These are phyloP conservation scores for Porites rus DNA, from an alignment of 92 coral and sea anemone species.

Conservation along the genomic window DNA sequence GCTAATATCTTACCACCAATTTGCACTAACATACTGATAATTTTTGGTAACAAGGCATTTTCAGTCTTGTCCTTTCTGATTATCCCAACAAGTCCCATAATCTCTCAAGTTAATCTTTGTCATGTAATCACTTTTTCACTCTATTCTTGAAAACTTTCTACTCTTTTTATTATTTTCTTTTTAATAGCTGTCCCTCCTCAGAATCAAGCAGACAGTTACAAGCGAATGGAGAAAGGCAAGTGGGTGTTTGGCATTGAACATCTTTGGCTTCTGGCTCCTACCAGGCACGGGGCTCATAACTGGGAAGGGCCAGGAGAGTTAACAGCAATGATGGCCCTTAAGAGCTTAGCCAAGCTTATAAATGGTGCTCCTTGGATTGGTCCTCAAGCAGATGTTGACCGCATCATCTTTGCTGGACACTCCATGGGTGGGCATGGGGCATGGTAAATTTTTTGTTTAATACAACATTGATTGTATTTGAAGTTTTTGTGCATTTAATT, in stretches of 20 bases:
- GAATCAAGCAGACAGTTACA: conserved; percentile 98
- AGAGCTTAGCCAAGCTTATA: conserved; percentile 74
- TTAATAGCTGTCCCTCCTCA: conserved; percentile 97
- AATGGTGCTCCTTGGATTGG: conserved; percentile 71
- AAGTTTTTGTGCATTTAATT: no score
- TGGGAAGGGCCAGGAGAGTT: conserved; percentile 99
- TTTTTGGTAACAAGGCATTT: no score
- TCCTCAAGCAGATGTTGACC: conserved; percentile 77
- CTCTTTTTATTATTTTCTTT: neutral
- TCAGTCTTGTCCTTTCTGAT: no score
- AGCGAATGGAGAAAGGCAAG: conserved; percentile 86
- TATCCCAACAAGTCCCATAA: no score
- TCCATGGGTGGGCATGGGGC: conserved; percentile 99
- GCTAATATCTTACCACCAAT: no score
- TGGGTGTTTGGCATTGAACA: conserved; percentile 97
- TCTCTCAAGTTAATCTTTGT: no score
- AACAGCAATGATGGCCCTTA: conserved; percentile 92
- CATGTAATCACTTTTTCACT: no score
- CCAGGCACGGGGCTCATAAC: conserved; percentile 99
- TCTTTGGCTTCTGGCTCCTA: conserved; percentile 95
- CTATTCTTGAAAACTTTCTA: neutral
- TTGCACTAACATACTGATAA: no score
- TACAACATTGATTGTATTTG: no score
- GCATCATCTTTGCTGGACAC: conserved; percentile 93
- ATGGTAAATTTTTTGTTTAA: conserved; percentile 63